Base-by-base conservation (phyloP, 2,888 invertebrate genomes). In the Trichacis sp. region DNA sequence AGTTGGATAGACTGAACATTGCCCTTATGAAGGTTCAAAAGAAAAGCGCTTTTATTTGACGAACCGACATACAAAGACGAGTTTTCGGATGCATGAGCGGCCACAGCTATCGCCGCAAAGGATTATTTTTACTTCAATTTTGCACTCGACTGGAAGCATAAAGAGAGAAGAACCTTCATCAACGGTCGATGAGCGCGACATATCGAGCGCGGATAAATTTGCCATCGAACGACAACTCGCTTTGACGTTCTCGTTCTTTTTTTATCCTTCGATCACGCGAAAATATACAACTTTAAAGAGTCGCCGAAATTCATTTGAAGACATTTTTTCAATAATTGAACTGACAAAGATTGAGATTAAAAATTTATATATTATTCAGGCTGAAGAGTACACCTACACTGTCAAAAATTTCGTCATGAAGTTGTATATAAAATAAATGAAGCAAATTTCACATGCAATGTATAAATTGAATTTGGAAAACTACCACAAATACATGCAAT, bases 51-150 rank as follows among this genome's bases (percentile, higher is more conserved):
- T 64, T 60, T 47, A 61, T 60, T 49, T 40, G 6, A 15, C 6
- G 8, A n/a, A 15, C 42, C 29, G 12, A 33, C 18, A 15, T 18
- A n/a, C 55, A 56, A 71, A 73, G 75, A 73, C 72, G 70, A 73
- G 72, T 69, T 75, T 57, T 62, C 36, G 61, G 51, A 62, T 55
- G 58, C 66, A 66, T 62, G 61, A 66, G 38, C 50, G 60, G 46
- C 59, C 54, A 54, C 73, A 69, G 71, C 71, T 73, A 73, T 73
- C 72, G 72, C 65, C 69, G 80, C 77, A 79, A 81, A 81, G 79
- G 77, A 78, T 80, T 80, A 80, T 82, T 82, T 82, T 83, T 82
- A 83, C 80, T 77, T 77, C 75, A 77, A 82, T 83, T 82, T 82
- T 77, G 75, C 80, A 80, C 69, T 69, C 77, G 77, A 77, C 76